Evolutionary conservation across 2,797 vertebrate genomes (phyloP).

Genomic region (Capromys pilorides): DNA sequence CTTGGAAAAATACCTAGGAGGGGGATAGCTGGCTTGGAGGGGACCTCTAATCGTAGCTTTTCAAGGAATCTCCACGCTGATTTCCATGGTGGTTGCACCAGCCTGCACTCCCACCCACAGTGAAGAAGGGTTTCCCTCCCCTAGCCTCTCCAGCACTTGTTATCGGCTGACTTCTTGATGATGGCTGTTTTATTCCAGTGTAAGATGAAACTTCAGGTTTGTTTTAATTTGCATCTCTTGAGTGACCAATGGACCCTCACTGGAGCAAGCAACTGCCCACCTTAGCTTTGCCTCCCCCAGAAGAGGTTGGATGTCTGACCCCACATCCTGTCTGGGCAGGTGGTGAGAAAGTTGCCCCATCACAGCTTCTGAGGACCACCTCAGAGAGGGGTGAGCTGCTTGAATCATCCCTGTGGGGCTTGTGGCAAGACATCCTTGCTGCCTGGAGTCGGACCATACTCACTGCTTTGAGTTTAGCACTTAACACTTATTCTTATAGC

Average conservation of each 20-base stretch:
- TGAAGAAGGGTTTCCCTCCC: too few species aligned
- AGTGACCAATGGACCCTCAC: neutral
- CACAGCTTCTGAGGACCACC: neutral
- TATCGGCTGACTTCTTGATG: too few species aligned
- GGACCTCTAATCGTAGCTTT: too few species aligned
- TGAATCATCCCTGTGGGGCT: rapidly evolving
- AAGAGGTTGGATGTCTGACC: neutral
- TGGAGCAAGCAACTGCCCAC: rapidly evolving
- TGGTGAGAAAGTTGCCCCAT: neutral
- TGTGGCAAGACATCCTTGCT: neutral
- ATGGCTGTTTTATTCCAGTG: too few species aligned
- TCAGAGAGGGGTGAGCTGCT: neutral
- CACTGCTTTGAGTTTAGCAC: neutral
- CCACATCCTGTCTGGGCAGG: neutral
- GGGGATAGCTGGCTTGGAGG: too few species aligned
- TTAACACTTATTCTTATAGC: neutral
- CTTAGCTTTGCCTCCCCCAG: neutral
- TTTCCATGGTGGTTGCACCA: too few species aligned
- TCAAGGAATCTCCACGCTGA: too few species aligned
- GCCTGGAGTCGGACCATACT: neutral
- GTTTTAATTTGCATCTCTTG: too few species aligned
- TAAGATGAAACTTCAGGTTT: too few species aligned
- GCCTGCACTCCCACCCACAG: too few species aligned
- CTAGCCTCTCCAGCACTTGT: too few species aligned
- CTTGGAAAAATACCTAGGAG: too few species aligned